Base-by-base conservation (phyloP, 2,888 invertebrate genomes). In the Heliconius cydno region DNA sequence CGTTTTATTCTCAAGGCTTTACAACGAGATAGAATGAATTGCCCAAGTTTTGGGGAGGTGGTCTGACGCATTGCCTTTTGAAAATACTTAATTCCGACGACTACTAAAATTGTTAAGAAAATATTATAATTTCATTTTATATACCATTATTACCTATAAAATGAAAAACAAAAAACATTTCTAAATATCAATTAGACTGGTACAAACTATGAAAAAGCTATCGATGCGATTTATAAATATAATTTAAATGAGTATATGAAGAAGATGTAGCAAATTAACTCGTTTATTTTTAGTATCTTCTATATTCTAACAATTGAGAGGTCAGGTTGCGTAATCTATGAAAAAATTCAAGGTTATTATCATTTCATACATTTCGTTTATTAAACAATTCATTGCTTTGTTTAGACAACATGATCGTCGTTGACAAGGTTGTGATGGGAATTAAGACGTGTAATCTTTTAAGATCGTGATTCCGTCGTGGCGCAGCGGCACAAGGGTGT, bases 21-120 rank as follows among this genome's bases (percentile, higher is more conserved):
- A 25, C 74, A 80, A 80, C 67, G 73, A 82, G 75, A 77, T 72
- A 77, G 67, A 41, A 81, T 68, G n/a, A 74, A 68, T 79, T 72
- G 65, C 63, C 67, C 9, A 80, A 77, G 76, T 77, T 78, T 76
- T 70, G 34, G 76, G 25, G 12, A 67, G 13, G 38, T 15, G 65
- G 12, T 22, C 13, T 66, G 60, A 67, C 22, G 34, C 15, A 60
- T 73, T 57, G 22, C 34, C 22, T 41, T 79, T 73, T 77, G 15
- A 68, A 22, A 63, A 63, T 77, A 34, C 25, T 12, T 22, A 6
- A 19, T 12, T 15, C n/a, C 2, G 13, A 73, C 7, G 2, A 28
- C 13, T 7, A 28, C 13, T 7, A 65, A 28, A 65, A 13, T n/a
- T 63, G 25, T 63, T 13, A 63, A 25, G 63, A 63, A 63, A 63